Evolutionary conservation across 2,113 vertebrate species (phyloP), one percentile per base, ranked within the genome.

Genomic region (Corythornis madagascariensis): DNA sequence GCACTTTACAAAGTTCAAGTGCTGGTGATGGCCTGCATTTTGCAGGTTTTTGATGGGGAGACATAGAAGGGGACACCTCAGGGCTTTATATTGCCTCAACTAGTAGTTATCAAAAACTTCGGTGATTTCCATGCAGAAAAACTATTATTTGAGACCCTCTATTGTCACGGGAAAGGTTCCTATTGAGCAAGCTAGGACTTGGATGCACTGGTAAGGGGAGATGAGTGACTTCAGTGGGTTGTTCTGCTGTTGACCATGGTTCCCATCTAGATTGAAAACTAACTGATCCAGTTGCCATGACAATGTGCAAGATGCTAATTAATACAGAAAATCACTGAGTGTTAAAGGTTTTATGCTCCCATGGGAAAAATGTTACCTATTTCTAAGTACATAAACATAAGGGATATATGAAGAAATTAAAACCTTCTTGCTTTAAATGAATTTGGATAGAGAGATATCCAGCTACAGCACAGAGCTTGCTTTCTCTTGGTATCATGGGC

Each of bases 291-390:
- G 92, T 93, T 96, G 78, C 82, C 50, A 42, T 69, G n/a, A 78
- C 38, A 77, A 89, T 21, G 7, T 70, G 56, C n/a, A 88, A 89
- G 67, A 89, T 0, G n/a, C 60, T 88, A 94, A 94, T 87, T 89
- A 93, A 84, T 86, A 95, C 70, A 88, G 71, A 83, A 94, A 92
- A 94, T 88, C 43, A 83, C 67, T 43, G 52, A 74, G 47, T 85
- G 43, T 67, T 74, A 67, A 89, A 78, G 43, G 40, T 17, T 94
- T 95, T 73, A 11, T 21, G n/a, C 16, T 90, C 14, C 40, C 33
- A 50, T 19, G n/a, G 42, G 66, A 71, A 84, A 86, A 92, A 72
- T 18, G 4, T 50, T 82, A 56, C 47, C 33, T 80, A 33, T 73
- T 89, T 89, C 55, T 76, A 92, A 82, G 29, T 17, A 82, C 55